Evolutionary conservation across 2,113 vertebrate species (phyloP), one percentile per base, ranked within the genome.

Genomic region (Lampris megalopsis): DNA sequence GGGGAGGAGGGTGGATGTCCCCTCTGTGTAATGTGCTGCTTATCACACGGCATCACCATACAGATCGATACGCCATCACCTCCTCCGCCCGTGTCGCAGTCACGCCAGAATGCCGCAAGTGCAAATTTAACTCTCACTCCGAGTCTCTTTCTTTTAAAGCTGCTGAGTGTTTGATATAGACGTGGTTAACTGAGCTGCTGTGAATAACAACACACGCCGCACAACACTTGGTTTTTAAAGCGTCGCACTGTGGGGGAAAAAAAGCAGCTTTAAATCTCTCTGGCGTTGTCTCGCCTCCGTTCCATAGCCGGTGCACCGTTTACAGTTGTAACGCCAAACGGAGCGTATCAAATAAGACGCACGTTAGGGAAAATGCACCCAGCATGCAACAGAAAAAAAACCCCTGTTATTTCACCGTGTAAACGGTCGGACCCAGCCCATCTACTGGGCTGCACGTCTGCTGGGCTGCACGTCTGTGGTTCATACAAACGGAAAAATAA

Each of bases 261-360:
- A 93, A 93, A 89, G 66, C 85, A 89, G 81, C 82, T 84, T 90
- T 85, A 85, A 83, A 85, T 84, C 77, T 74, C 77, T 73, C 79
- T 81, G 84, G 85, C 78, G 68, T 78, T 71, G 53, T 76, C 54
- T 53, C 24, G 56, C 74, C 75, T 89, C 63, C 73, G 82, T 88
- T 90, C 77, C 82, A 61, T 70, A 77, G 81, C 75, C 64, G 64
- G 83, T 50, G 69, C 89, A 84, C 72, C 86, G 85, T 90, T 91
- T 89, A 75, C 72, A 81, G 81, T 60, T 90, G 81, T 91, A 88
- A 91, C 82, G 77, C 86, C 83, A 86, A 91, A 80, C 88, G 86
- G 89, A 92, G 89, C 89, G 4, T 78, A 77, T 85, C 89, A 71
- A 87, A 87, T 78, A 82, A 86, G 87, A 86, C 81, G 81, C 86